Base-by-base conservation (phyloP, 2,888 invertebrate genomes). In the Melieria crassipennis region DNA sequence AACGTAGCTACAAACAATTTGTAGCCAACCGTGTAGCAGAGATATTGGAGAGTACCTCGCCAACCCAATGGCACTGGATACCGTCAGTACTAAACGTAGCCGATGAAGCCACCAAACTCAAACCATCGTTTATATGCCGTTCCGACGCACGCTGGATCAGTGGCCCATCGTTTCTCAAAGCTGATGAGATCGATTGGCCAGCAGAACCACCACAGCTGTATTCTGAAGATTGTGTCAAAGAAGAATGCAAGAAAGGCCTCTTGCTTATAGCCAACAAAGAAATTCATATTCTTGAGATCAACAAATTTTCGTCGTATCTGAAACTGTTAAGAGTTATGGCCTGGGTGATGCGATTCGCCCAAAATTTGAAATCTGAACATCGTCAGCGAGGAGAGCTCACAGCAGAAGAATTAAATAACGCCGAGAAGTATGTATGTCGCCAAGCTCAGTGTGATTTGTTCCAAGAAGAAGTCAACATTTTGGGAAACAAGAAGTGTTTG, bases 241-340 rank as follows among this genome's bases (percentile, higher is more conserved):
- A 72, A 48, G 72, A 72, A 57, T 60, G 65, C 43, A 46, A 42
- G 3, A 60, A 42, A 4, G 60, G 43, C 16, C 11, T 60, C 16
- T 9, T 11, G 7, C 61, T 69, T 55, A 57, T 63, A 45, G 11
- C 48, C 30, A 6, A 30, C 4, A 30, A 16, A 48, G 62, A 50
- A 48, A 30, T 48, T 47, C 16, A 7, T 7, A 48, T 47, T 62
- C 62, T 70, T 30, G 13, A 60, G 1, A 61, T 62, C 65, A 65
- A 55, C 61, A 61, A 64, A 11, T 71, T 72, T 65, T 74, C 74
- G 7, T 69, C 65, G n/a, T 70, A 62, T 61, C 62, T 58, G 9
- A 70, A 57, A 43, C 47, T 73, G 0, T 56, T 48, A 10, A 30
- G 70, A 57, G 47, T 55, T 1, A 42, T 65, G 10, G 73, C 69